Evolutionary conservation across 2,113 vertebrate genomes (phyloP).

Genomic region (Sciurus niger): DNA sequence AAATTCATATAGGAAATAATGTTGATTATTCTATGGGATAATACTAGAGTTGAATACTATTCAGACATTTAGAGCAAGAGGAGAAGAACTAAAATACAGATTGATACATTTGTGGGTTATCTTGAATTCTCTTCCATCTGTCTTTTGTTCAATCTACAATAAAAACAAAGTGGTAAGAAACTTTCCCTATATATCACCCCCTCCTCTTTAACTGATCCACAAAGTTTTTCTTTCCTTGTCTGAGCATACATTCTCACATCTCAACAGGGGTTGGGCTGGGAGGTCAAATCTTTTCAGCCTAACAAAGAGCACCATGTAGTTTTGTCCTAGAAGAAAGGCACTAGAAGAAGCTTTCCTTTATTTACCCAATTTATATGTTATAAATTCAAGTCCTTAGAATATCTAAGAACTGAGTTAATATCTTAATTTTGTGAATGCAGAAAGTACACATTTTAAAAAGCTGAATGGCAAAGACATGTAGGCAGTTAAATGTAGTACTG

Average conservation of each 20-base stretch:
- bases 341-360: neutral
- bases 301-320: neutral
- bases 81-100: neutral
- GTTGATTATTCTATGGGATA: neutral
- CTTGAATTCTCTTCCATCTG: neutral
- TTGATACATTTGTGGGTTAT: neutral
- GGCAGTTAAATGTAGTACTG: neutral
- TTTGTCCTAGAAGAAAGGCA: neutral
- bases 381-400: neutral
- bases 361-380: neutral
- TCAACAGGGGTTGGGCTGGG: neutral
- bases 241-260: neutral
- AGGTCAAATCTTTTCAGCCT: neutral
- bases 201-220: neutral
- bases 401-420: neutral
- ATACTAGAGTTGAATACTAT: neutral
- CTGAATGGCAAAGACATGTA: neutral
- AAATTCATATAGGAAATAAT: neutral
- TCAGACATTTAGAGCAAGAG: neutral
- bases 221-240: neutral
- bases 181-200: neutral
- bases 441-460: neutral
- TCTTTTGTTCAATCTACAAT: neutral
- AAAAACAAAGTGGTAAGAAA: neutral
- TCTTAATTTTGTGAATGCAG: neutral